These are phyloP conservation scores for Phaedon cochleariae DNA, from an alignment of 2,888 invertebrate genomes.

Conservation along the genomic window DNA sequence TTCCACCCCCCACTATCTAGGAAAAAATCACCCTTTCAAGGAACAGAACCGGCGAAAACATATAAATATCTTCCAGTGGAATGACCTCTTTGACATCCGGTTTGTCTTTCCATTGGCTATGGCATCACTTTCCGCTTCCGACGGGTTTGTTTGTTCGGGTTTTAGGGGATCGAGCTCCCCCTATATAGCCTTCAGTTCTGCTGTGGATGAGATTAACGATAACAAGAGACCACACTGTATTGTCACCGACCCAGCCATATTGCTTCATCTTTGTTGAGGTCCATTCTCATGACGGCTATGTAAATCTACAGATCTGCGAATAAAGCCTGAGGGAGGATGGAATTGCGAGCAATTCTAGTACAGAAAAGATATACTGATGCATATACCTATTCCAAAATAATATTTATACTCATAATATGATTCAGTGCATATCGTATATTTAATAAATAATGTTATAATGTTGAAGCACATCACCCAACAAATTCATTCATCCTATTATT, in stretches of 20 bases:
- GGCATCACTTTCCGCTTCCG: conserved; percentile 57
- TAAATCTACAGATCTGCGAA: conserved; percentile 56
- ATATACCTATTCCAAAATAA: not conserved
- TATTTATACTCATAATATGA: too few relatives aligned
- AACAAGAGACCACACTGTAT: conserved; percentile 54
- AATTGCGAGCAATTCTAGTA: conserved; percentile 34
- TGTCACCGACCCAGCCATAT: conserved; percentile 55
- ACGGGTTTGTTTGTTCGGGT: conserved; percentile 54
- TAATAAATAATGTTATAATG: too few relatives aligned
- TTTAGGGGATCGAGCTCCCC: conserved; percentile 27
- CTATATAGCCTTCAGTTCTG: conserved; percentile 16
- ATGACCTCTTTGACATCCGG: conserved; percentile 59
- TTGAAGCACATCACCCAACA: too few relatives aligned
- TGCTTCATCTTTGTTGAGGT: conserved; percentile 54
- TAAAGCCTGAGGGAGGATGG: conserved; percentile 55
- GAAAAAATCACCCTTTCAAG: conserved; percentile 54
- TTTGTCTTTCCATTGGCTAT: conserved; percentile 56
- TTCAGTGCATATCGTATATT: too few relatives aligned
- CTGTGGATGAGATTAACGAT: conserved; percentile 54
- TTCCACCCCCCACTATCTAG: conserved; percentile 49
- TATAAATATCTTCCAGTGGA: conserved; percentile 60
- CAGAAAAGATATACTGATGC: not conserved
- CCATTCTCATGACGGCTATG: conserved; percentile 54
- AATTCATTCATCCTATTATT: too few relatives aligned
- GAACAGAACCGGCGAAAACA: conserved; percentile 54